Conservation (phyloP, 2,888 invertebrate species). For the Caenorhabditis sp. region DNA sequence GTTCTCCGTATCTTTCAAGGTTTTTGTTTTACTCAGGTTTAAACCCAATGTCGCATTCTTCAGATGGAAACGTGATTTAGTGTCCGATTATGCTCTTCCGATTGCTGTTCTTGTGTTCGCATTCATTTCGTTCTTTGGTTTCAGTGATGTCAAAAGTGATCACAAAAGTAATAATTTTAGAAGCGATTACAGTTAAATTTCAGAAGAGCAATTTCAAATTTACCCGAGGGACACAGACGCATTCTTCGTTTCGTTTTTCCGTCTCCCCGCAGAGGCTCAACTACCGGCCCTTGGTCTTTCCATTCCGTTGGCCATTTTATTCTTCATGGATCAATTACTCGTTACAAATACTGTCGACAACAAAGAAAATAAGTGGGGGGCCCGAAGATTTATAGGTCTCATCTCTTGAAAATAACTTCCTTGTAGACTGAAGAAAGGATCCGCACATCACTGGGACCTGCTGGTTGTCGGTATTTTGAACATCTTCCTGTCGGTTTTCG, state of each 20-base stretch:
- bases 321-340: constrained; percentile 83
- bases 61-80: constrained; percentile 58
- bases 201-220: constrained; percentile 61
- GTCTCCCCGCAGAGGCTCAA: constrained; percentile 80
- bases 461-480: constrained; percentile 82
- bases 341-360: constrained; percentile 83
- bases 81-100: constrained; percentile 66
- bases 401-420: constrained; percentile 68
- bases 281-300: constrained; percentile 81
- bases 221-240: constrained; percentile 48
- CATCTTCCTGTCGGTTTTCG: constrained; percentile 81
- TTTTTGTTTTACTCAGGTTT: constrained; percentile 21
- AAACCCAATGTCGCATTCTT: constrained; percentile 40
- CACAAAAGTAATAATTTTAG: background rate
- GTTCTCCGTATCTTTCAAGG: constrained; percentile 56
- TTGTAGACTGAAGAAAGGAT: constrained; percentile 82
- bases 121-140: constrained; percentile 54
- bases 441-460: constrained; percentile 83
- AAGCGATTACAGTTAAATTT: constrained; percentile 47
- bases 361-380: constrained; percentile 82
- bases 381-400: background rate
- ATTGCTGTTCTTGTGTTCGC: constrained; percentile 57
- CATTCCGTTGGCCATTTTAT: constrained; percentile 82
- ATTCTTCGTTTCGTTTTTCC: constrained; percentile 79
- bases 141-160: constrained; percentile 58